Base-by-base conservation (phyloP, 1,140 invertebrate genomes). In the Drosophila sechellia region DNA sequence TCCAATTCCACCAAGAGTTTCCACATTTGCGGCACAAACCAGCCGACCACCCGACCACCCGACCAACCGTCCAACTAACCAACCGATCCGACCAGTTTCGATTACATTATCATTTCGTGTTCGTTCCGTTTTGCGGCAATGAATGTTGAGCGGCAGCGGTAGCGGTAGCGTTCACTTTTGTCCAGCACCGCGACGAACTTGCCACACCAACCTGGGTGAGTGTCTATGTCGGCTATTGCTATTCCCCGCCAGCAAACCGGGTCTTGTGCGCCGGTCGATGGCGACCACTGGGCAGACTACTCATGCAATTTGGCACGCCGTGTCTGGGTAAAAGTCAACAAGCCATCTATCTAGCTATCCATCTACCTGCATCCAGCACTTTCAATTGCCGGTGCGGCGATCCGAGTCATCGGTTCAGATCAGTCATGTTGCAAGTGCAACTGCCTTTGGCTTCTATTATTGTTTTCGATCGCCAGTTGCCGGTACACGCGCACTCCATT, bases 51-150 rank as follows among this genome's bases (percentile, higher is more conserved):
- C 43, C 17, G 4, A 43, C 42, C 15, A 45, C 22, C 0, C 43
- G 31, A 31, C 37, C 35, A 37, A 34, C 11, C 35, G 6, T 27
- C 15, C n/a, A 1, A 42, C 40, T 15, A 2, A 22, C 25, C 49
- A n/a, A 56, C 52, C 75, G 71, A 79, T 79, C 68, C 85, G 80
- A 89, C 85, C 86, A 85, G 81, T 86, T 81, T 90, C 86, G 81
- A 87, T 90, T 90, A 90, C 86, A 87, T 86, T 86, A 81, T 77
- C 81, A 81, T 77, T 80, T 80, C 79, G 53, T 70, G 71, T 60
- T 81, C 50, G 70, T 85, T 90, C 81, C 83, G 87, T 86, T 85
- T 90, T 90, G 81, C 78, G 79, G 81, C 78, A 87, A 81, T 90
- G 69, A 87, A 87, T 87, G 83, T 87, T 66, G 53, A 34, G 39